Evolutionary conservation across 2,113 vertebrate genomes (phyloP).

Genomic region (Felis catus): DNA sequence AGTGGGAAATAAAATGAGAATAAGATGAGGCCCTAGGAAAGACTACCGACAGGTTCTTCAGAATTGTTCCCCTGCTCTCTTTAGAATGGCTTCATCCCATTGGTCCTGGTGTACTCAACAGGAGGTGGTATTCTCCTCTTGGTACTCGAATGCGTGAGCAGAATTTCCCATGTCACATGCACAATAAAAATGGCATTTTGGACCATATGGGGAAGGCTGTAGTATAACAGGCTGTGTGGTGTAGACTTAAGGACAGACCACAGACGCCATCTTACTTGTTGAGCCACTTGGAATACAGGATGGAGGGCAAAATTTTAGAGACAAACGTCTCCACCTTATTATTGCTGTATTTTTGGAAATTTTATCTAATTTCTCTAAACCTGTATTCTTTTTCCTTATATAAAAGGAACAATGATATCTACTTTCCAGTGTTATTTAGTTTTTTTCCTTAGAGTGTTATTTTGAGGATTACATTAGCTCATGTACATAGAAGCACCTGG

Average conservation of each 20-base stretch:
- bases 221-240: background rate
- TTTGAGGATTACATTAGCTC: background rate
- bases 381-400: background rate
- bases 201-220: background rate
- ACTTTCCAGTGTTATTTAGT: background rate
- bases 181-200: background rate
- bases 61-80: background rate
- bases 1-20: background rate
- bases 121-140: background rate
- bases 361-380: conserved; percentile 15
- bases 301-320: background rate
- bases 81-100: background rate
- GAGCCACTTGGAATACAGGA: background rate
- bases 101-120: background rate
- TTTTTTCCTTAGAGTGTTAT: background rate
- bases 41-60: background rate
- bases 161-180: background rate
- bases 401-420: background rate
- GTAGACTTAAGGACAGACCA: background rate
- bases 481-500: background rate
- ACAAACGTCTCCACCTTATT: background rate
- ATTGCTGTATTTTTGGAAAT: background rate
- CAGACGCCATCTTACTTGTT: background rate
- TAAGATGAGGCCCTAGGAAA: conserved; percentile 7
- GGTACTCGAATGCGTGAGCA: background rate